phyloP scores from a whole-genome alignment of 2,888 invertebrate genomes.

The Achlya flavicornis region DNA sequence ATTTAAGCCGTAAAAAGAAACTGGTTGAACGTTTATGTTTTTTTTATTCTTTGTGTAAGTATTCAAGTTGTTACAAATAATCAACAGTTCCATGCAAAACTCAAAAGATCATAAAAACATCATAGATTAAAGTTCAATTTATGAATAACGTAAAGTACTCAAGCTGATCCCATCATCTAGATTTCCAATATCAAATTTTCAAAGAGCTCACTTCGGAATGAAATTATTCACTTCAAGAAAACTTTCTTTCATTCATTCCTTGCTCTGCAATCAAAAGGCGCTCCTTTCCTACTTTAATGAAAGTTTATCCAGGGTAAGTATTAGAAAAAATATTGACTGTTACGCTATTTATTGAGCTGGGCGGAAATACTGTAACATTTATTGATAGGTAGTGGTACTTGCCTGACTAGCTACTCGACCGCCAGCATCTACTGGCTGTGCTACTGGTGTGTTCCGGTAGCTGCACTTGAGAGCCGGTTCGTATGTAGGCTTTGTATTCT shows the following conservation, averaged over 20 bases:
- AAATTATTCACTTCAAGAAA: conserved; percentile 42
- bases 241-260: conserved; percentile 29
- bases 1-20: too few relatives aligned
- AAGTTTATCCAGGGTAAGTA: conserved; percentile 12
- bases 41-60: too few relatives aligned
- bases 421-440: too few relatives aligned
- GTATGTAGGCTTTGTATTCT: neutral
- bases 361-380: too few relatives aligned
- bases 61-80: too few relatives aligned
- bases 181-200: conserved; percentile 42
- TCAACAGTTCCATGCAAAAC: neutral
- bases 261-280: conserved; percentile 24
- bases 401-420: neutral
- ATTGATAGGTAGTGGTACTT: too few relatives aligned
- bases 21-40: too few relatives aligned
- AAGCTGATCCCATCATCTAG: conserved; percentile 28
- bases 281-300: conserved; percentile 31
- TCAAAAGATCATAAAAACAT: conserved; percentile 19
- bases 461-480: neutral
- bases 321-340: neutral
- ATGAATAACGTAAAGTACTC: conserved; percentile 33
- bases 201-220: conserved; percentile 35
- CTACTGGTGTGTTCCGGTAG: too few relatives aligned
- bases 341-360: too few relatives aligned
- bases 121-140: conserved; percentile 39